A percentile compares a stretch with the other conserved stretches of the same genome.
These are phyloP conservation scores for Pharmacophagus antenor DNA, from an alignment of 2,888 invertebrate genomes.

Conservation along the genomic window DNA sequence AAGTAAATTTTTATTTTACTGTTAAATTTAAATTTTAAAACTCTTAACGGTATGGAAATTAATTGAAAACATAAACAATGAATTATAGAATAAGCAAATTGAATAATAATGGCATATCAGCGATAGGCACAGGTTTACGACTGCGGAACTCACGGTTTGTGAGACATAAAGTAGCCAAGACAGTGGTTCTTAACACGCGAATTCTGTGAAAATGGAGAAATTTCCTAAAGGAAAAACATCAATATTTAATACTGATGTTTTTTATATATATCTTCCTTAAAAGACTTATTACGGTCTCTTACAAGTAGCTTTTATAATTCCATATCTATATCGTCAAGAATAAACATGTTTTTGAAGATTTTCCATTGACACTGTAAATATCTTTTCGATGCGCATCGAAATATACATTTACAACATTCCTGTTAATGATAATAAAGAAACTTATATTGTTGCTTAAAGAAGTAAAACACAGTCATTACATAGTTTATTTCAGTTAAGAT, in stretches of 20 bases:
- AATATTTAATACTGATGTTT: not conserved
- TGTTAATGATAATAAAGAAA: too few relatives aligned
- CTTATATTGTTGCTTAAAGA: too few relatives aligned
- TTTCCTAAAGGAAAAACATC: not conserved
- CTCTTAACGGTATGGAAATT: slow-evolving; percentile 19
- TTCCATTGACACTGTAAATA: too few relatives aligned
- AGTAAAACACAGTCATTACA: too few relatives aligned
- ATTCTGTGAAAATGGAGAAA: not conserved
- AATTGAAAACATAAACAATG: slow-evolving; percentile 29
- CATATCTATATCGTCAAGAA: too few relatives aligned
- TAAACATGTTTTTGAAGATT: too few relatives aligned
- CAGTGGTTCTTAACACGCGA: slow-evolving; percentile 28
- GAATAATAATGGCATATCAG: slow-evolving; percentile 32
- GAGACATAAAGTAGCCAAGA: slow-evolving; percentile 50
- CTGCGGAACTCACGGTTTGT: slow-evolving; percentile 52
- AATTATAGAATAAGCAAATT: slow-evolving; percentile 30
- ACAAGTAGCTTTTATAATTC: too few relatives aligned
- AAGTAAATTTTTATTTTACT: not conserved
- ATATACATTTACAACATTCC: too few relatives aligned
- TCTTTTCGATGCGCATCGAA: too few relatives aligned
- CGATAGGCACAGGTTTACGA: slow-evolving; percentile 51
- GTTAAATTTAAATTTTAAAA: not conserved
- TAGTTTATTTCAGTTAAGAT: too few relatives aligned
- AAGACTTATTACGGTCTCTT: too few relatives aligned
- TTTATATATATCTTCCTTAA: not conserved